Evolutionary conservation across 2,113 vertebrate genomes (phyloP).

Genomic region (Pyrgilauda ruficollis): DNA sequence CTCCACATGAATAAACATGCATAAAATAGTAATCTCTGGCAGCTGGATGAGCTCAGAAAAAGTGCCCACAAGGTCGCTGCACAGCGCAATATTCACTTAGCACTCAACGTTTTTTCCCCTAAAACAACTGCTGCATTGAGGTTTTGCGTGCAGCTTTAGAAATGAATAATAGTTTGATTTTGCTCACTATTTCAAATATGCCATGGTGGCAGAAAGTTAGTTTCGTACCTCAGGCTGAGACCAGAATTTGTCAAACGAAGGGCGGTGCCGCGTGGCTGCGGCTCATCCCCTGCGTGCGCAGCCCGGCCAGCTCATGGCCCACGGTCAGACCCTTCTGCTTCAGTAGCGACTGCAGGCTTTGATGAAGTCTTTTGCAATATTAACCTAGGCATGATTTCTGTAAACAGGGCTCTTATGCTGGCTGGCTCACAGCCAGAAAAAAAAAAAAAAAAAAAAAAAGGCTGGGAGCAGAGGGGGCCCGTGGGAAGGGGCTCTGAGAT

Average conservation of each 20-base stretch:
- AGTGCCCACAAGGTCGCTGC: neutral
- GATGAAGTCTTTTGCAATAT: conserved; percentile 12
- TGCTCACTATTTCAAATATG: neutral
- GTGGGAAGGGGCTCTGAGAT: conserved; percentile 51
- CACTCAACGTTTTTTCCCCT: neutral
- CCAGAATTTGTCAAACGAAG: neutral
- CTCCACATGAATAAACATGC: neutral
- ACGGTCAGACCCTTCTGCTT: neutral
- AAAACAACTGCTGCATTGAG: neutral
- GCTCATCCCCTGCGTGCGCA: neutral
- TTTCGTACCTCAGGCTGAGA: conserved; percentile 22
- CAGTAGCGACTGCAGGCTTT: neutral
- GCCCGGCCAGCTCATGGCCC: neutral
- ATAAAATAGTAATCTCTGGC: neutral
- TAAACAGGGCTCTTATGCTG: neutral
- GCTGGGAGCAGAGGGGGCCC: neutral
- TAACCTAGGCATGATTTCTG: conserved; percentile 22
- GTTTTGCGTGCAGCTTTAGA: neutral
- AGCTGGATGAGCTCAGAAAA: neutral
- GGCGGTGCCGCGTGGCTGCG: neutral
- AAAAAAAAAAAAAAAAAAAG: neutral
- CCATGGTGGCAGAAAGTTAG: neutral
- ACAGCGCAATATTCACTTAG: neutral
- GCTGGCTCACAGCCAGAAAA: neutral
- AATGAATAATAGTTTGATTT: neutral